Percentiles rank a stretch among this genome's conserved stretches.
These are phyloP conservation scores for Lymantria monacha DNA, from an alignment of 2,888 invertebrate species.

Conservation along the genomic window DNA sequence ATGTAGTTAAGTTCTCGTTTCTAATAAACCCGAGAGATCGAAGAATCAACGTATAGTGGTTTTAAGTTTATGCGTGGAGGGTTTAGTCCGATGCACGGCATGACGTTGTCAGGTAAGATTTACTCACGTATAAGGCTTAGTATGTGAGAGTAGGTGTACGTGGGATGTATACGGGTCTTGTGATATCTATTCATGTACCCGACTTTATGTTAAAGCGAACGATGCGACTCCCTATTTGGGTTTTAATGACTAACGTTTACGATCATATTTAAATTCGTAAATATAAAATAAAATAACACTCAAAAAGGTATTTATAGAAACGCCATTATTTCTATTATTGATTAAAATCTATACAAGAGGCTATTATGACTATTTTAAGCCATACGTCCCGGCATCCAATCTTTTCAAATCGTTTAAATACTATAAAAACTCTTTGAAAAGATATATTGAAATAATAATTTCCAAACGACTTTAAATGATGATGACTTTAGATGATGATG, in stretches of 20 bases:
- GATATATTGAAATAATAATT: too few relatives aligned
- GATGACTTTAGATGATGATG: too few relatives aligned
- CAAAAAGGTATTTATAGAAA: too few relatives aligned
- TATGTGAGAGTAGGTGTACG: constrained; percentile 62
- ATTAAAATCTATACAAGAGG: too few relatives aligned
- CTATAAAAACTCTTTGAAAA: too few relatives aligned
- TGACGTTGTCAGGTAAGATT: constrained; percentile 64
- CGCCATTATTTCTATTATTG: too few relatives aligned
- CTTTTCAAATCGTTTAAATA: too few relatives aligned
- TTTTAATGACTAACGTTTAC: constrained; percentile 49
- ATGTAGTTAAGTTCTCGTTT: constrained; percentile 9
- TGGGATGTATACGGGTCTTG: constrained; percentile 55
- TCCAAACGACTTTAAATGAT: too few relatives aligned
- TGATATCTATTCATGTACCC: constrained; percentile 40
- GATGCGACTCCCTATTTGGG: constrained; percentile 54
- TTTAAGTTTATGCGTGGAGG: constrained; percentile 21
- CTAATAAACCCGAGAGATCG: constrained; percentile 22
- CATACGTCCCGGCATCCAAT: too few relatives aligned
- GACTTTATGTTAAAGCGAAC: constrained; percentile 54
- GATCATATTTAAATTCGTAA: constrained; percentile 45
- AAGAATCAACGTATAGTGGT: constrained; percentile 18
- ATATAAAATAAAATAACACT: constrained; percentile 14
- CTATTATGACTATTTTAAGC: too few relatives aligned
- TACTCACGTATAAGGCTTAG: constrained; percentile 57
- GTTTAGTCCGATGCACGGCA: constrained; percentile 16